phyloP scores from a whole-genome alignment of 2,797 vertebrate species.

The Lophotriccus pileatus region DNA sequence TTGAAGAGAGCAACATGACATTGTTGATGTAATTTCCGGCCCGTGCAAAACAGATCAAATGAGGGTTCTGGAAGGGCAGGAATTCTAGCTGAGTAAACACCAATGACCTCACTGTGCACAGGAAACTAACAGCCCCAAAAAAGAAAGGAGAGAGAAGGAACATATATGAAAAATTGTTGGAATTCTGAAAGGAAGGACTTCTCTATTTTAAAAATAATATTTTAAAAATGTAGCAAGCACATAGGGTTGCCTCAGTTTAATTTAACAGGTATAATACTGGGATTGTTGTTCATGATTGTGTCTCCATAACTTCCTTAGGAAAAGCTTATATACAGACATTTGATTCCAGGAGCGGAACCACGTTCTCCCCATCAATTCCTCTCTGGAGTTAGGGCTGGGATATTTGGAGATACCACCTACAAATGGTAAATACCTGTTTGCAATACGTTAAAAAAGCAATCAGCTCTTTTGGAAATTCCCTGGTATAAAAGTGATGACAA shows the following conservation, averaged over 20 bases:
- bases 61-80: background rate
- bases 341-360: background rate
- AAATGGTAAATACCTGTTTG: background rate
- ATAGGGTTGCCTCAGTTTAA: background rate
- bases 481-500: background rate
- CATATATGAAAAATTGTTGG: accelerated
- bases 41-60: background rate
- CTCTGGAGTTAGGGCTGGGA: background rate
- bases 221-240: background rate
- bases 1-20: background rate
- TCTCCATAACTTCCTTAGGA: background rate
- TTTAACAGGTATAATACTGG: background rate
- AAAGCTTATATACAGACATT: background rate
- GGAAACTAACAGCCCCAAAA: background rate
- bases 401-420: background rate
- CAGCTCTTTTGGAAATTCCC: background rate
- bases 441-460: background rate
- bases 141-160: background rate
- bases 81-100: background rate
- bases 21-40: background rate
- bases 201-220: background rate
- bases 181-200: background rate
- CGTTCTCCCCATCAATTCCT: background rate
- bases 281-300: background rate
- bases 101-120: background rate